A percentile compares a stretch with the other conserved stretches of the same genome.
These are phyloP conservation scores for Acanthococcus lagerstroemiae DNA, from an alignment of 2,888 invertebrate species.

Conservation along the genomic window DNA sequence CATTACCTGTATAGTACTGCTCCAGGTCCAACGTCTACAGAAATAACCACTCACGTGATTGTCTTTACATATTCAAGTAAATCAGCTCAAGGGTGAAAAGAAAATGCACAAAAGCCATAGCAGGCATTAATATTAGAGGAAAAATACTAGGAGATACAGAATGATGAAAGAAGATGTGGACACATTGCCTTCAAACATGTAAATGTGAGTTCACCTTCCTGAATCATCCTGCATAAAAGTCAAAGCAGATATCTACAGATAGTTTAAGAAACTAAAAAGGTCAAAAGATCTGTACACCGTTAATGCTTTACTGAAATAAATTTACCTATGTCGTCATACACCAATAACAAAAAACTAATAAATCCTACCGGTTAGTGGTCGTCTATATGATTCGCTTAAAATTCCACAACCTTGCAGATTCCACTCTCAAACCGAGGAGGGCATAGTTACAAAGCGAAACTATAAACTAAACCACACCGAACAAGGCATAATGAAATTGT, in stretches of 20 bases:
- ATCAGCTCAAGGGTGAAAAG: not conserved
- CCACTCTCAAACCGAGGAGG: not conserved
- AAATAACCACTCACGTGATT: constrained; percentile 23
- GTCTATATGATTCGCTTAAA: too few species aligned
- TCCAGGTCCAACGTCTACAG: constrained; percentile 78
- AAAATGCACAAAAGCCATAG: not conserved
- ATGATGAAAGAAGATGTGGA: too few species aligned
- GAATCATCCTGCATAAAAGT: not conserved
- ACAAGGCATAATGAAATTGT: too few species aligned
- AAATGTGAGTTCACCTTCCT: not conserved
- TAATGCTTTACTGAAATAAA: too few species aligned
- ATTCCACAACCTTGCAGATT: not conserved
- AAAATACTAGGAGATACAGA: not conserved
- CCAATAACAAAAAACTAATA: too few species aligned
- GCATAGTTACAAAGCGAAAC: not conserved
- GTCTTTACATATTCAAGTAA: too few species aligned
- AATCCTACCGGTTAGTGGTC: too few species aligned
- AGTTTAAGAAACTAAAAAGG: not conserved
- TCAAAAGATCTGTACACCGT: too few species aligned
- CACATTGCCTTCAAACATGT: not conserved
- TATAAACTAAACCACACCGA: too few species aligned
- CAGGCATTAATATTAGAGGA: not conserved
- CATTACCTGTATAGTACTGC: constrained; percentile 94
- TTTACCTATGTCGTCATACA: too few species aligned
- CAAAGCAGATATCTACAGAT: too few species aligned